Evolutionary conservation across 2,888 invertebrate genomes (phyloP).

Genomic region (Bellardia bayeri): DNA sequence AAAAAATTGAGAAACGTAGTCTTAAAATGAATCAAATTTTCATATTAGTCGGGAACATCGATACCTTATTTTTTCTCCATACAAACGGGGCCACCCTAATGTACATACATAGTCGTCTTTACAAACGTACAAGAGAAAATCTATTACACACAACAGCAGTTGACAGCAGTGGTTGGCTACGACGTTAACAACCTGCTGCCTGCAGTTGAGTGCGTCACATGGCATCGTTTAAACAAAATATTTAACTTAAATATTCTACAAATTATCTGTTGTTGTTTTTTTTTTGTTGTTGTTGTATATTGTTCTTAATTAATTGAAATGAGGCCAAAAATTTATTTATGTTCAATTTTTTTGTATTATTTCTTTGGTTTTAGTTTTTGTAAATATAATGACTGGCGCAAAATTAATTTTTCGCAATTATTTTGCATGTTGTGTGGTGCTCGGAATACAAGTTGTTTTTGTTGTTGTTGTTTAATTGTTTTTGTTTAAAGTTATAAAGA

Average conservation of each 20-base stretch:
- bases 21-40: too few relatives aligned
- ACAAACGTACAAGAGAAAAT: conserved; percentile 25
- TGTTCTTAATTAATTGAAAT: conserved; percentile 76
- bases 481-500: conserved; percentile 22
- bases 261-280: conserved; percentile 39
- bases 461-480: conserved; percentile 3
- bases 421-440: conserved; percentile 30
- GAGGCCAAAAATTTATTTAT: conserved; percentile 74
- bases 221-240: conserved; percentile 40
- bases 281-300: conserved; percentile 54
- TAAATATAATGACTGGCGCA: conserved; percentile 53
- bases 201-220: conserved; percentile 54
- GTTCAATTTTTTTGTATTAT: conserved; percentile 32
- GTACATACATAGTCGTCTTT: not conserved
- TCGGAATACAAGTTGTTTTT: conserved; percentile 8
- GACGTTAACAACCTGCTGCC: conserved; percentile 61
- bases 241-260: conserved; percentile 25
- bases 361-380: conserved; percentile 44
- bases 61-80: too few relatives aligned
- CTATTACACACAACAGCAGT: conserved; percentile 25
- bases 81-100: too few relatives aligned
- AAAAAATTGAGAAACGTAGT: too few relatives aligned
- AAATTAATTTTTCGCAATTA: conserved; percentile 67
- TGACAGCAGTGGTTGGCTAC: conserved; percentile 48
- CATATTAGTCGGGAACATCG: too few relatives aligned